Conservation (phyloP, 2,113 vertebrate genomes). For the Microcebus murinus region DNA sequence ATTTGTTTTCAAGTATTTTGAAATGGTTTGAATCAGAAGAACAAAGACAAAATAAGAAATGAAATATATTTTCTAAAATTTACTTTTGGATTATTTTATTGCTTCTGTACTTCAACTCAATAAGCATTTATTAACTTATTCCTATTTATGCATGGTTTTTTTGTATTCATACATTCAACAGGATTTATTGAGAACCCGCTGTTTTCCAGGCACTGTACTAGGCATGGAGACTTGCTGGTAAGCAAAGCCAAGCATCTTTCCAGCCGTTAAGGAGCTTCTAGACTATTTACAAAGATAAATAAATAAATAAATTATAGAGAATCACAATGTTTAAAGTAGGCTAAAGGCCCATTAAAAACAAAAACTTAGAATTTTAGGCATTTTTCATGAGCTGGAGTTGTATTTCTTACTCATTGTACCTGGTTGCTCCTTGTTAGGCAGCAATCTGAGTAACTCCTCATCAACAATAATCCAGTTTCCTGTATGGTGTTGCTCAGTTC, state of each 20-base stretch:
- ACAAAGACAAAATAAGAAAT: constrained; percentile 24
- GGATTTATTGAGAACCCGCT: constrained; percentile 26
- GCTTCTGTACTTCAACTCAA: neutral
- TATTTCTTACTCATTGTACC: neutral
- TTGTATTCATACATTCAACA: neutral
- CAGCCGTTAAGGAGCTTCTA: neutral
- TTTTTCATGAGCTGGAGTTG: neutral
- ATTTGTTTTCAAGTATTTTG: constrained; percentile 19
- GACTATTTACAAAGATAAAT: neutral
- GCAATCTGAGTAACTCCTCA: neutral
- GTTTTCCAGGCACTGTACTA: neutral
- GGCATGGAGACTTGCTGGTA: neutral
- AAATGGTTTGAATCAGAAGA: constrained; percentile 4
- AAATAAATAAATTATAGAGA: neutral
- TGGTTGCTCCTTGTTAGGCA: neutral
- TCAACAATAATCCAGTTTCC: neutral
- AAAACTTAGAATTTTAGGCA: neutral
- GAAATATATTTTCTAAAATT: neutral
- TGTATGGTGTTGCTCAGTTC: neutral
- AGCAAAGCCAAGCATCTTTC: neutral
- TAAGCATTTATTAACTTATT: constrained; percentile 20
- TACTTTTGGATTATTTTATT: constrained; percentile 33
- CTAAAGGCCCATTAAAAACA: neutral
- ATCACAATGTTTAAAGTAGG: neutral
- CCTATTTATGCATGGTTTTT: neutral